Percentiles rank a stretch among this genome's conserved stretches.
phyloP scores from a whole-genome alignment of 2,113 vertebrate genomes.

The Grammomys surdaster region DNA sequence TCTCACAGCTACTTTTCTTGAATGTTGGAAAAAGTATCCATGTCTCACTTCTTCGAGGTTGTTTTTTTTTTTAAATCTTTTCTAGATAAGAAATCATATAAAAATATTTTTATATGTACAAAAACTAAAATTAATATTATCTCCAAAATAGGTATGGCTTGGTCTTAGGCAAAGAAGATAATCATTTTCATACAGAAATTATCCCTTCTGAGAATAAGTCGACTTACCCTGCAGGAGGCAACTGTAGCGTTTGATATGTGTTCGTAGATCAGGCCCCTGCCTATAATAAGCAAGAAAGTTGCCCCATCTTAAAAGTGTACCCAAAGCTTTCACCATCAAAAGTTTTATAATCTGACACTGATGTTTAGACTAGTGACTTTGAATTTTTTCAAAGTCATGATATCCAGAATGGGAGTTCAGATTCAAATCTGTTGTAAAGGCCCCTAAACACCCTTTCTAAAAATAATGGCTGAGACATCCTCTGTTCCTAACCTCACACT shows the following conservation, averaged over 20 bases:
- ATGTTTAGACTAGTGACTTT: neutral
- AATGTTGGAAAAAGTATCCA: neutral
- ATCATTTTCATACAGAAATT: neutral
- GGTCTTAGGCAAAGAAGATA: neutral
- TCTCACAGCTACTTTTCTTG: neutral
- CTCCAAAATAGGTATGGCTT: neutral
- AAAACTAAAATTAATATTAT: neutral
- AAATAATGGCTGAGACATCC: neutral
- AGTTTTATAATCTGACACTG: neutral
- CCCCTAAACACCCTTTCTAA: neutral
- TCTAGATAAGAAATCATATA: neutral
- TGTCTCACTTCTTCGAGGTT: neutral
- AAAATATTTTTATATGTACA: neutral
- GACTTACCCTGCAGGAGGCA: neutral
- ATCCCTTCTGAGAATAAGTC: neutral
- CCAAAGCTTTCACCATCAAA: neutral
- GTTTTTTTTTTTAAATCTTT: neutral
- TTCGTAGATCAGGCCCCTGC: neutral
- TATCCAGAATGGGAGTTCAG: neutral
- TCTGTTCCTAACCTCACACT: too few relatives aligned
- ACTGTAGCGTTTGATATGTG: neutral
- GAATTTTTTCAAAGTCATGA: neutral
- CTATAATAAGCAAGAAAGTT: neutral
- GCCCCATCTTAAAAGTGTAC: neutral
- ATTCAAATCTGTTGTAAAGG: neutral